Percentiles rank a stretch among this genome's conserved stretches.
These are phyloP conservation scores for Dynastes maya DNA, from an alignment of 2,888 invertebrate genomes.

Conservation along the genomic window DNA sequence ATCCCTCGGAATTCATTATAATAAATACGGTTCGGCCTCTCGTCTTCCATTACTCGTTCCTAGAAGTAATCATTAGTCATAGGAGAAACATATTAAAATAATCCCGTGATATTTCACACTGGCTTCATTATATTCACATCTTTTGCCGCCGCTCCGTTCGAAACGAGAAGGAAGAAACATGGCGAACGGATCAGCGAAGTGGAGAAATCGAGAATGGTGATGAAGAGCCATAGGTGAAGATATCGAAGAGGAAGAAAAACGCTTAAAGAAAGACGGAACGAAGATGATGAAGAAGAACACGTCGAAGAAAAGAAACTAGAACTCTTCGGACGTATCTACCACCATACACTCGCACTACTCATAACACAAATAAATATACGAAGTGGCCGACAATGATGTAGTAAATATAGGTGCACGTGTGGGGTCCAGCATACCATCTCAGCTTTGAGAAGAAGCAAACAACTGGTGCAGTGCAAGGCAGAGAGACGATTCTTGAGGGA, in stretches of 20 bases:
- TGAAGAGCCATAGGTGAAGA: slow-evolving; percentile 7
- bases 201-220: slow-evolving; percentile 29
- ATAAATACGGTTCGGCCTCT: slow-evolving; percentile 13
- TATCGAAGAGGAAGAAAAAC: background rate
- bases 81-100: slow-evolving; percentile 38
- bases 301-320: slow-evolving; percentile 36
- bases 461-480: slow-evolving; percentile 10
- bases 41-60: slow-evolving; percentile 22
- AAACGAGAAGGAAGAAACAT: slow-evolving; percentile 1
- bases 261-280: slow-evolving; percentile 5
- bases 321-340: slow-evolving; percentile 15
- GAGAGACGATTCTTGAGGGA: slow-evolving; percentile 4
- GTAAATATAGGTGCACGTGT: slow-evolving; percentile 57
- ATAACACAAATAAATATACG: slow-evolving; percentile 48
- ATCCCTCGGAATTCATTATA: slow-evolving; percentile 24
- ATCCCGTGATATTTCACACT: slow-evolving; percentile 38
- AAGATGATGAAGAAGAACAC: slow-evolving; percentile 22
- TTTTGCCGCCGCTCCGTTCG: background rate
- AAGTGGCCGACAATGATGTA: slow-evolving; percentile 50
- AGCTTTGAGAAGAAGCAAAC: slow-evolving; percentile 8
- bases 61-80: slow-evolving; percentile 37
- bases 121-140: slow-evolving; percentile 34
- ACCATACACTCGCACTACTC: slow-evolving; percentile 38
- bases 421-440: slow-evolving; percentile 58
- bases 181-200: background rate